Conservation (phyloP, 2,888 invertebrate species). For the Drosophila ezoana region DNA sequence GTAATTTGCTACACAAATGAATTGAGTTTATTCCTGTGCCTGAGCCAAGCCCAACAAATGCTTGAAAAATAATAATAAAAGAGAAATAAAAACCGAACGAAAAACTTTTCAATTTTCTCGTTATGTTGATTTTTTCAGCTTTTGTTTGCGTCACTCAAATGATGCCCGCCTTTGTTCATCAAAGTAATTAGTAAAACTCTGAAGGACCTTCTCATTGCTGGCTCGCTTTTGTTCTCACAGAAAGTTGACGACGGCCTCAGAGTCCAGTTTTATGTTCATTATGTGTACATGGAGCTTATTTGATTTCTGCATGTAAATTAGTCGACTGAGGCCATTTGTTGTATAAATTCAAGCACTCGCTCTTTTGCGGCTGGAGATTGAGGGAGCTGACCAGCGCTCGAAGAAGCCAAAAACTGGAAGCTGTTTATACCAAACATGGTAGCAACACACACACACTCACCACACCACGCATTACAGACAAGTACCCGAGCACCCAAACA, state of each 20-base stretch:
- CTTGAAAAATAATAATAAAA: not conserved
- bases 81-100: slow-evolving; percentile 2
- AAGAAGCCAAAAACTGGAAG: slow-evolving; percentile 55
- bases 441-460: slow-evolving; percentile 9
- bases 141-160: slow-evolving; percentile 75
- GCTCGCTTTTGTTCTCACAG: slow-evolving; percentile 35
- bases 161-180: slow-evolving; percentile 72
- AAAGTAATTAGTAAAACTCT: slow-evolving; percentile 78
- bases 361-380: slow-evolving; percentile 1
- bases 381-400: slow-evolving; percentile 20
- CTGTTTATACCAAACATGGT: slow-evolving; percentile 64
- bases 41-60: slow-evolving; percentile 21
- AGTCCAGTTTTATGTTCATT: slow-evolving; percentile 48
- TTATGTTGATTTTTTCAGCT: slow-evolving; percentile 62
- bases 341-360: slow-evolving; percentile 60
- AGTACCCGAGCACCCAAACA: slow-evolving; percentile 22
- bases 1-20: slow-evolving; percentile 50
- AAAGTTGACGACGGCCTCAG: slow-evolving; percentile 4
- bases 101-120: slow-evolving; percentile 67
- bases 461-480: slow-evolving; percentile 17
- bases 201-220: slow-evolving; percentile 61
- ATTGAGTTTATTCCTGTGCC: slow-evolving; percentile 12
- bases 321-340: slow-evolving; percentile 70
- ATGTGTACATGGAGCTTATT: slow-evolving; percentile 73
- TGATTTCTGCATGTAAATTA: slow-evolving; percentile 77